These are phyloP conservation scores for Drosophila cyrtoloma DNA, from an alignment of 2,888 invertebrate species.

Conservation along the genomic window DNA sequence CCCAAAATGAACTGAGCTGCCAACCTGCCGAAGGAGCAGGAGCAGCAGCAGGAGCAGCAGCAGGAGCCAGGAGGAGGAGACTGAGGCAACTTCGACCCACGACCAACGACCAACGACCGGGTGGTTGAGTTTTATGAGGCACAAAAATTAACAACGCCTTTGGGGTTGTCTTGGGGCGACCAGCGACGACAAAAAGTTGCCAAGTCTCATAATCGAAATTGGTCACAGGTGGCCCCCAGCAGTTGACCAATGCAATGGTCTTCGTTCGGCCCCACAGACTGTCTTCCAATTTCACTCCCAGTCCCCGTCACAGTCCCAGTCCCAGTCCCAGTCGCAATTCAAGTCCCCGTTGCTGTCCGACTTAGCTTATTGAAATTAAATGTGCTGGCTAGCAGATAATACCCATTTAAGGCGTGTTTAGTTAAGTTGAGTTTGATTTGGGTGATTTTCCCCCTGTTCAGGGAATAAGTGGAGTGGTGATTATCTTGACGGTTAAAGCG, in stretches of 20 bases:
- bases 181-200: conserved; percentile 45
- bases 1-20: conserved; percentile 43
- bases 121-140: conserved; percentile 76
- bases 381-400: conserved; percentile 75
- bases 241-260: conserved; percentile 56
- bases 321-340: conserved; percentile 2
- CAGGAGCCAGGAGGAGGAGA: background rate
- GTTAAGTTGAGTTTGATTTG: conserved; percentile 77
- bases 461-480: conserved; percentile 33
- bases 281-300: background rate
- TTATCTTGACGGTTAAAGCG: conserved; percentile 31
- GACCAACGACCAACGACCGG: conserved; percentile 27
- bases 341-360: conserved; percentile 3
- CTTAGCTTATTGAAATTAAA: conserved; percentile 76
- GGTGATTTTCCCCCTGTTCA: conserved; percentile 35
- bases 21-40: conserved; percentile 18
- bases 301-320: conserved; percentile 20
- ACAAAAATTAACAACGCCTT: conserved; percentile 78
- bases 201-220: conserved; percentile 81
- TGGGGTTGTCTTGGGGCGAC: conserved; percentile 65
- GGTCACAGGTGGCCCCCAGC: conserved; percentile 78
- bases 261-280: background rate
- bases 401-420: conserved; percentile 77
- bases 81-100: background rate
- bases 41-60: background rate